Evolutionary conservation across 2,113 vertebrate genomes (phyloP), one percentile per base, ranked within the genome.

Genomic region (Phrynocephalus versicolor): DNA sequence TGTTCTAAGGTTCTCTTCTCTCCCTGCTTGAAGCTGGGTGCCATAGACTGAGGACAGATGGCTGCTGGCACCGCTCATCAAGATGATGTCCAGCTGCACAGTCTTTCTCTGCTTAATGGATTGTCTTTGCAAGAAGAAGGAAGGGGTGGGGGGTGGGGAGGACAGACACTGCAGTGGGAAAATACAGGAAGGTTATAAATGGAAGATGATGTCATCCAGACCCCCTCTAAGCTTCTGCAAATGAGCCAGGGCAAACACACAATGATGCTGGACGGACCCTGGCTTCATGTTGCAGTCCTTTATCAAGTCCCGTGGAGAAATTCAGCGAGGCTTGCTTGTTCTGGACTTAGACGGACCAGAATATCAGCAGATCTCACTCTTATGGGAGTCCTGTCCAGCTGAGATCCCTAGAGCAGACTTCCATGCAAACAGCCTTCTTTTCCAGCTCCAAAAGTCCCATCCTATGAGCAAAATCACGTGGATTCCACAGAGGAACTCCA

Each of bases 381-480:
- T 37, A 18, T 18, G 6, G 33, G 18, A 19, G 15, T 19, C 1
- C 16, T 15, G 16, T 81, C 62, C 51, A 60, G 51, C 33, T n/a
- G 14, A 65, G 73, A 18, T 72, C 65, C 51, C 51, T 27, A 6
- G 10, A 75, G 74, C 82, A 72, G 0, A 58, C 90, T 84, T 37
- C 74, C 25, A 84, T 39, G 27, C 0, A 0, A 69, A 58, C 23
- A n/a, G 14, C 19, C 18, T 33, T 6, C 57, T 80, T 85, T 41
- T 37, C 39, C 23, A 25, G n/a, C n/a, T n/a, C n/a, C n/a, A n/a
- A n/a, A 41, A 25, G 2, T 16, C 85, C 45, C 45, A 51, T n/a
- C n/a, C n/a, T n/a, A 51, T 6, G 45, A 10, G 45, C 45, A 51
- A 51, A 51, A 51, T 51, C 45, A 51, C 45, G 10, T 51, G 45